Percentiles rank a stretch among this genome's conserved stretches.
Evolutionary conservation across 1,140 invertebrate species (phyloP).

Genomic region (Macrostomum lignano): DNA sequence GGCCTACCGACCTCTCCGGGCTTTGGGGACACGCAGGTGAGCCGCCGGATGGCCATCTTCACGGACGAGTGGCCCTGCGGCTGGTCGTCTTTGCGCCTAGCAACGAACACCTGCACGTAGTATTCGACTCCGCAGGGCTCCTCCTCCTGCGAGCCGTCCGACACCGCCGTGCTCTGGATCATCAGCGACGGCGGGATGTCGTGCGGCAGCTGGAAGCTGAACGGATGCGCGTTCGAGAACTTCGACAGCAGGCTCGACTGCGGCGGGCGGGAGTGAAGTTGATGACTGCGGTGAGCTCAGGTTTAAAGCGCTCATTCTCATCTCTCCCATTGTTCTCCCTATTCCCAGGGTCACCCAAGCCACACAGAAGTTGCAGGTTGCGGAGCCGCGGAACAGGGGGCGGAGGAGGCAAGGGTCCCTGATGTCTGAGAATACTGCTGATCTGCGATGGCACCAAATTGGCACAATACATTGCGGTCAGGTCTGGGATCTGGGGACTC

Average conservation of each 20-base stretch:
- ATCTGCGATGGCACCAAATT: no score
- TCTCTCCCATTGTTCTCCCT: no score
- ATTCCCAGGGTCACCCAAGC: no score
- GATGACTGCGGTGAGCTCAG: no score
- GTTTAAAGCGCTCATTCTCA: no score
- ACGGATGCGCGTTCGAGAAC: neutral
- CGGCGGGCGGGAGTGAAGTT: no score
- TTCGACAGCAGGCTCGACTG: neutral
- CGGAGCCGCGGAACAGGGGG: no score
- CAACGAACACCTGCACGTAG: slow-evolving; percentile 36
- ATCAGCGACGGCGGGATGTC: neutral
- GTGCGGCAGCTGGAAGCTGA: neutral
- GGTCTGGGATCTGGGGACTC: no score
- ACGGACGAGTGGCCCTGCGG: slow-evolving; percentile 46
- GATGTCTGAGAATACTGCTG: no score
- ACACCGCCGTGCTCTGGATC: neutral
- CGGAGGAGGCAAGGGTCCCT: no score
- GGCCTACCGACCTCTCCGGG: slow-evolving; percentile 36
- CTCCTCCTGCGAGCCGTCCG: slow-evolving; percentile 24
- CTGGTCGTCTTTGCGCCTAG: slow-evolving; percentile 48
- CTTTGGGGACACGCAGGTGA: slow-evolving; percentile 44
- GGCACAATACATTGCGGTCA: no score
- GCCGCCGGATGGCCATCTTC: slow-evolving; percentile 45
- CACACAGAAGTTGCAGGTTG: no score
- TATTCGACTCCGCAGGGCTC: slow-evolving; percentile 67